phyloP scores from a whole-genome alignment of 2,113 vertebrate species.

The Ardeotis arabs region DNA sequence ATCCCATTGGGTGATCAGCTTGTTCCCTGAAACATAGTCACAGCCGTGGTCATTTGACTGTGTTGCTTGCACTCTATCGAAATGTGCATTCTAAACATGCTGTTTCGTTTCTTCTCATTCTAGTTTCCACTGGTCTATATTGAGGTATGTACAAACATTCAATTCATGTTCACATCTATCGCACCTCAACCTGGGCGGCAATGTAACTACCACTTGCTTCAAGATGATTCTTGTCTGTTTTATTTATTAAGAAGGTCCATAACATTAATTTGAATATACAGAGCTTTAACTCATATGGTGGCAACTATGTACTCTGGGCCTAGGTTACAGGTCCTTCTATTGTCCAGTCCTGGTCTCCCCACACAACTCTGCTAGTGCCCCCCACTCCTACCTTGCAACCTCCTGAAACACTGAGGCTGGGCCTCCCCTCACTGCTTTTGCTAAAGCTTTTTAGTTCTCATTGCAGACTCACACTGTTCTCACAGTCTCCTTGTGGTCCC shows the following conservation, averaged over 20 bases:
- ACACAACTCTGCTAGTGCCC: background rate
- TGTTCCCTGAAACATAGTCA: background rate
- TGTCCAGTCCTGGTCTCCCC: background rate
- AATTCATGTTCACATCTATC: background rate
- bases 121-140: slow-evolving; percentile 64
- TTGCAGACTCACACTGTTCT: background rate
- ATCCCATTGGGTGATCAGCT: background rate
- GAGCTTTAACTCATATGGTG: background rate
- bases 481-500: background rate
- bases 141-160: slow-evolving; percentile 45
- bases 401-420: background rate
- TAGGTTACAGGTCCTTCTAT: background rate
- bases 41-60: background rate
- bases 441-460: background rate
- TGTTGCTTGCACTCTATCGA: background rate
- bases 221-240: background rate
- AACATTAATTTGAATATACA: background rate
- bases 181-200: background rate
- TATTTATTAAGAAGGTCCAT: background rate
- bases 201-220: background rate
- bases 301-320: background rate
- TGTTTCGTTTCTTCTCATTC: slow-evolving; percentile 24
- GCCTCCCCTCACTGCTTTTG: background rate
- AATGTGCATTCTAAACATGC: background rate
- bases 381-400: background rate